Evolutionary conservation across 2,797 vertebrate species (phyloP).

Genomic region (Valencia hispanica): DNA sequence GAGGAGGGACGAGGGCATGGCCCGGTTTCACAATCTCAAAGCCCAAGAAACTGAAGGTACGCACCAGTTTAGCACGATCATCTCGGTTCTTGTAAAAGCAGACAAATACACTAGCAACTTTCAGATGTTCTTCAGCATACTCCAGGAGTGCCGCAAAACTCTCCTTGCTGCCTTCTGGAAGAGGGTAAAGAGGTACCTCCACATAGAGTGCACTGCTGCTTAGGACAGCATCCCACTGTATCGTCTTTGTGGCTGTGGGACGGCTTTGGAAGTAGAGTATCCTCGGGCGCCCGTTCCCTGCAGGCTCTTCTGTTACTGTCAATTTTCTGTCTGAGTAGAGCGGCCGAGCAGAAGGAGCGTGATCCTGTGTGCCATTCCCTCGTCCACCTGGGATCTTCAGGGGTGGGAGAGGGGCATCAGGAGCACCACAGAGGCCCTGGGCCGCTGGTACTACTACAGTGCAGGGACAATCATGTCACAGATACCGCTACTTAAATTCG

Average conservation of each 20-base stretch:
- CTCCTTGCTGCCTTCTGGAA: constrained; percentile 87
- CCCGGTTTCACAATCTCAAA: constrained; percentile 90
- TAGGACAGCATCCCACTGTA: constrained; percentile 83
- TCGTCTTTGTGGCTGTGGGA: constrained; percentile 76
- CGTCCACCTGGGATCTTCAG: constrained; percentile 99
- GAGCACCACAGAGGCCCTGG: constrained; percentile 99
- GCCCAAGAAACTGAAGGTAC: constrained; percentile 88
- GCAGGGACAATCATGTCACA: constrained; percentile 86
- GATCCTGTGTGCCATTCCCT: constrained; percentile 99
- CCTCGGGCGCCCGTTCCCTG: constrained; percentile 78
- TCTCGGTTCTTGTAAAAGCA: constrained; percentile 89
- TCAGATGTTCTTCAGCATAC: constrained; percentile 87
- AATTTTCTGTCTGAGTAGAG: constrained; percentile 85
- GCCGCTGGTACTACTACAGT: constrained; percentile 86
- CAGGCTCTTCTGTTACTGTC: constrained; percentile 85
- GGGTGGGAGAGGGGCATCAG: constrained; percentile 99
- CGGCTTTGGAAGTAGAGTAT: constrained; percentile 85
- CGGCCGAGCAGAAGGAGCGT: constrained; percentile 93
- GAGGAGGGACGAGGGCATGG: constrained; percentile 84
- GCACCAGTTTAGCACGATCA: constrained; percentile 85
- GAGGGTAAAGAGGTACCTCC: constrained; percentile 81
- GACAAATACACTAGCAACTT: constrained; percentile 84
- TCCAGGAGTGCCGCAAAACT: constrained; percentile 85
- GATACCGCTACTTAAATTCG: constrained; percentile 81
- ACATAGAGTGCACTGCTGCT: constrained; percentile 81